These are phyloP conservation scores for Cheilosia urbana DNA, from an alignment of 2,888 invertebrate genomes.

Conservation along the genomic window DNA sequence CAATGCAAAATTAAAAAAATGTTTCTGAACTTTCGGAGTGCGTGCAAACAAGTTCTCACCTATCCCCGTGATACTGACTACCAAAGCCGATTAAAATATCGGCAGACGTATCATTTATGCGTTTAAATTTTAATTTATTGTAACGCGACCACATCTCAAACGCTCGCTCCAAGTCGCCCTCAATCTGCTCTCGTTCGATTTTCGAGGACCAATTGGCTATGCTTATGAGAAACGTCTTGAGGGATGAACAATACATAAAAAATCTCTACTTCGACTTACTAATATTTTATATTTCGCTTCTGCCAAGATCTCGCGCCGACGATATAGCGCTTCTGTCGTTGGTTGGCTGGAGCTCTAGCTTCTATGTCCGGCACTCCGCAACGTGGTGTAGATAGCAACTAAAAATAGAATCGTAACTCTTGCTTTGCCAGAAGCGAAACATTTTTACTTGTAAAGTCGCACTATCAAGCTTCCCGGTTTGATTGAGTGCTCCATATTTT, in stretches of 20 bases:
- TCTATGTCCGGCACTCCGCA: constrained; percentile 90
- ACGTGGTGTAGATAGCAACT: constrained; percentile 88
- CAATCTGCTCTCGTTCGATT: constrained; percentile 85
- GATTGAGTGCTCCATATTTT: constrained; percentile 88
- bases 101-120: constrained; percentile 85
- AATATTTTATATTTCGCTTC: constrained; percentile 88
- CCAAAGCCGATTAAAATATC: constrained; percentile 91
- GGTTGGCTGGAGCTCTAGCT: constrained; percentile 72
- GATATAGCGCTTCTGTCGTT: constrained; percentile 86
- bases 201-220: constrained; percentile 89
- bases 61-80: constrained; percentile 88
- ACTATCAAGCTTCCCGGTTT: constrained; percentile 88
- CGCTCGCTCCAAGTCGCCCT: constrained; percentile 86
- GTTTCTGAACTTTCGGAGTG: constrained; percentile 80
- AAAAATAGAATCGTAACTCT: constrained; percentile 74
- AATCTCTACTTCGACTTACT: constrained; percentile 84
- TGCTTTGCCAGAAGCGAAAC: background rate
- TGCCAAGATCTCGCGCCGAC: constrained; percentile 88
- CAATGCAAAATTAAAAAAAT: background rate
- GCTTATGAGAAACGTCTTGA: constrained; percentile 82
- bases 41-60: constrained; percentile 77
- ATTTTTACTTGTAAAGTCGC: constrained; percentile 86
- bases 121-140: constrained; percentile 86
- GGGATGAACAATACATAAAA: background rate
- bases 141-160: constrained; percentile 89